A percentile compares a stretch with the other conserved stretches of the same genome.
phyloP scores from a whole-genome alignment of 2,888 invertebrate genomes.

The Creontiades dilutus region DNA sequence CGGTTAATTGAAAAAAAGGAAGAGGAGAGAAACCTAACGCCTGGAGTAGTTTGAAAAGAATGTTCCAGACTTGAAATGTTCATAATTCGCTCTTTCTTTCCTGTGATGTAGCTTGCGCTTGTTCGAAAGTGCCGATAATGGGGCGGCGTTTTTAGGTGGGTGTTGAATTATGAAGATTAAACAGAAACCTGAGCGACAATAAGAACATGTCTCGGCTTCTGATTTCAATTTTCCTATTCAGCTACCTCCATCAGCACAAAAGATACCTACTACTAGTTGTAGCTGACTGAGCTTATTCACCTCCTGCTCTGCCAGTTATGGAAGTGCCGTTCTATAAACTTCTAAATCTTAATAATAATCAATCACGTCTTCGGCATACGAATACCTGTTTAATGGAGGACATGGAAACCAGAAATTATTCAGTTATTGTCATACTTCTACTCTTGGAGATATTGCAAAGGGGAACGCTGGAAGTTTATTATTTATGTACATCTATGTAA shows the following conservation, averaged over 20 bases:
- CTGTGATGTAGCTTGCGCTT: not conserved
- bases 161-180: constrained; percentile 7
- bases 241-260: not conserved
- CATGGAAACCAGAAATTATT: too few species aligned
- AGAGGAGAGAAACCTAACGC: not conserved
- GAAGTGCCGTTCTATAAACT: too few species aligned
- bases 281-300: too few species aligned
- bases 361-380: too few species aligned
- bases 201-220: not conserved
- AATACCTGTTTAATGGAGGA: too few species aligned
- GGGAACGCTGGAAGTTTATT: too few species aligned
- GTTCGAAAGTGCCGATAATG: not conserved
- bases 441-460: too few species aligned
- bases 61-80: not conserved
- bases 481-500: too few species aligned
- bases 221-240: not conserved
- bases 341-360: too few species aligned
- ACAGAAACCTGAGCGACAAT: constrained; percentile 1
- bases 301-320: too few species aligned
- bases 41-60: not conserved
- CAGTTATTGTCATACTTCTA: too few species aligned
- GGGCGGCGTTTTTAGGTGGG: not conserved
- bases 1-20: not conserved
- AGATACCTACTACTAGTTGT: too few species aligned
- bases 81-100: not conserved